Evolutionary conservation across 23 tunicate species (phyloP).

Genomic region (Halocynthia roretzi): DNA sequence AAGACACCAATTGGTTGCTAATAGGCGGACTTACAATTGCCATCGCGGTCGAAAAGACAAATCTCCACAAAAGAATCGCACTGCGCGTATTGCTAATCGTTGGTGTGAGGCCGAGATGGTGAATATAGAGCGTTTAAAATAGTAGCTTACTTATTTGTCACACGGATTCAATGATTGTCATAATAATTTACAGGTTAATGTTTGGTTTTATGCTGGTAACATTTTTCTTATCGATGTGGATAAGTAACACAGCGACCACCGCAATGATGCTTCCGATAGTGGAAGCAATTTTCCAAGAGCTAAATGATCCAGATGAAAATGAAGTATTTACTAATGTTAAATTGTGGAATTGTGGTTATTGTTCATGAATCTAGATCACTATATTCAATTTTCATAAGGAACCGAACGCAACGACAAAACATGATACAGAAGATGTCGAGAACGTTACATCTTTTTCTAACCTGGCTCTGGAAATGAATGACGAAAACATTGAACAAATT

Average conservation of each 20-base stretch:
- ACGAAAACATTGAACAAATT: background rate
- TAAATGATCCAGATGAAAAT: slow-evolving; percentile 9
- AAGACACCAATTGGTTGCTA: slow-evolving; percentile 65
- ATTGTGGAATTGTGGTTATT: too few species aligned
- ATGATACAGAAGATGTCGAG: slow-evolving; percentile 1
- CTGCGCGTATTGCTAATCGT: slow-evolving; percentile 45
- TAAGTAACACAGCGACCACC: slow-evolving; percentile 93
- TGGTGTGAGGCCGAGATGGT: slow-evolving; percentile 76
- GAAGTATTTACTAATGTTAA: background rate
- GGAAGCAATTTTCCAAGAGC: slow-evolving; percentile 76
- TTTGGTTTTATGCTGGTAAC: slow-evolving; percentile 88
- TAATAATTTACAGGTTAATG: slow-evolving; percentile 47
- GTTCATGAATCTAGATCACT: too few species aligned
- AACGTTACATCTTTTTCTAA: background rate
- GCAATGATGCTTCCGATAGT: slow-evolving; percentile 98
- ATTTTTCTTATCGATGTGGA: slow-evolving; percentile 94
- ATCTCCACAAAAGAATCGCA: slow-evolving; percentile 73
- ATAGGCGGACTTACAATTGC: slow-evolving; percentile 80
- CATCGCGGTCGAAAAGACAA: slow-evolving; percentile 54
- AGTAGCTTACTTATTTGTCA: background rate
- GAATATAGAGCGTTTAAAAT: background rate
- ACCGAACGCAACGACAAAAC: background rate
- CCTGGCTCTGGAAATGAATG: background rate
- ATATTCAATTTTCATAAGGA: background rate
- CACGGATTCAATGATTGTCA: background rate